Conservation (phyloP, 1,140 invertebrate genomes). For the Drosophila ogumai region DNA sequence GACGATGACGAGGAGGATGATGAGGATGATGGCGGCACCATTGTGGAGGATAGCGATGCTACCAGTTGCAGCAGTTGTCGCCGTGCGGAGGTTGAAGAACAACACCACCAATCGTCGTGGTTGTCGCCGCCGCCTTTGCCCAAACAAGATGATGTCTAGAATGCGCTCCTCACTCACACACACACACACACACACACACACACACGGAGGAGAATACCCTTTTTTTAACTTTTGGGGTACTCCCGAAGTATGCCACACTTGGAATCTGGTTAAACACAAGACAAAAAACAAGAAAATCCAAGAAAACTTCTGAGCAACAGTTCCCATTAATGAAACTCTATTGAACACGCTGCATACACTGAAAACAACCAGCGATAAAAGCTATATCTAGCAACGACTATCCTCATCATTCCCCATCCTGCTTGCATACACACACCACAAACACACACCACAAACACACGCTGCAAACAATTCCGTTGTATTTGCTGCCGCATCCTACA, state of each 20-base stretch:
- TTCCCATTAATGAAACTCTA: neutral
- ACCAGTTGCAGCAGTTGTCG: conserved; percentile 72
- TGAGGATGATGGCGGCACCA: conserved; percentile 60
- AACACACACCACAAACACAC: neutral
- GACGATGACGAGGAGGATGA: conserved; percentile 15
- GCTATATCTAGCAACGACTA: neutral
- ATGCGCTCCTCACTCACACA: conserved; percentile 4
- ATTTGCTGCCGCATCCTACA: conserved; percentile 6
- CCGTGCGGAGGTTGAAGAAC: conserved; percentile 62
- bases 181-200: neutral
- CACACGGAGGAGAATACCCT: neutral
- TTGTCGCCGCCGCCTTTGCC: neutral
- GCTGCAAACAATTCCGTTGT: conserved; percentile 16
- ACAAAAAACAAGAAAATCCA: neutral
- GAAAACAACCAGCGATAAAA: neutral
- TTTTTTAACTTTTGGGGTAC: conserved; percentile 1
- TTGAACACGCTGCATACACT: neutral
- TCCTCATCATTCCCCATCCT: conserved; percentile 18
- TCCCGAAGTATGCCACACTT: too few species aligned
- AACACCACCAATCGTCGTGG: conserved; percentile 22
- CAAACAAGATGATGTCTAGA: conserved; percentile 5
- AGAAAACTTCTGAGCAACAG: conserved; percentile 4
- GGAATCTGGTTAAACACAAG: neutral
- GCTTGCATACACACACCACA: neutral
- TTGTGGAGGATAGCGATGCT: conserved; percentile 74